Evolutionary conservation across 2,888 invertebrate genomes (phyloP).

Genomic region (Apeira syringaria): DNA sequence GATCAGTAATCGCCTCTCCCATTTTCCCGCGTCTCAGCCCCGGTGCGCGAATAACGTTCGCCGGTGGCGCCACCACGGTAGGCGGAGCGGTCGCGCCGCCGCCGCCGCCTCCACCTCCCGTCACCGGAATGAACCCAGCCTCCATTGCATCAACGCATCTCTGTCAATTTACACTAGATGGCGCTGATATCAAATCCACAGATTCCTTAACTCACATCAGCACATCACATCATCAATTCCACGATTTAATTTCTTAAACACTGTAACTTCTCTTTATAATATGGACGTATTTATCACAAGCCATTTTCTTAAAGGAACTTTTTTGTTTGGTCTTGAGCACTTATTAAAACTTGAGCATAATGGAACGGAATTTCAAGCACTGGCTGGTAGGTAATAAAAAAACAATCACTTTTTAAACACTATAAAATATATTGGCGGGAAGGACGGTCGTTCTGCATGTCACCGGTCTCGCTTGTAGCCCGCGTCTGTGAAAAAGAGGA

Average conservation of each 20-base stretch:
- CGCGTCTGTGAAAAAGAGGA: constrained; percentile 60
- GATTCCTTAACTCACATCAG: constrained; percentile 20
- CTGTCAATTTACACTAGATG: constrained; percentile 59
- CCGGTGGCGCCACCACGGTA: constrained; percentile 74
- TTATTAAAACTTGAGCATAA: constrained; percentile 23
- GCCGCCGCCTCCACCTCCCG: constrained; percentile 42
- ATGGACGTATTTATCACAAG: constrained; percentile 45
- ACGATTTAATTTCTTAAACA: constrained; percentile 24
- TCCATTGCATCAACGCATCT: constrained; percentile 66
- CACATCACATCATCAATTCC: constrained; percentile 38
- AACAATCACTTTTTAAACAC: constrained; percentile 19
- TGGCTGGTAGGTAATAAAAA: constrained; percentile 7
- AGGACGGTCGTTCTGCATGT: constrained; percentile 18
- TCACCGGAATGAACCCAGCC: constrained; percentile 75
- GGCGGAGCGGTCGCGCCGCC: constrained; percentile 49
- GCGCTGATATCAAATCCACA: constrained; percentile 41
- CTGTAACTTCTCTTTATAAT: constrained; percentile 7
- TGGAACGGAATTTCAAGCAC: constrained; percentile 19
- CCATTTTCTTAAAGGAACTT: constrained; percentile 59
- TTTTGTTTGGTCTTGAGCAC: constrained; percentile 38
- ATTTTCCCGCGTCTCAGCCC: constrained; percentile 91
- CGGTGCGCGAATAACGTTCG: constrained; percentile 89
- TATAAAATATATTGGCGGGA: constrained; percentile 14
- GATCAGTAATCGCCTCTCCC: constrained; percentile 89
- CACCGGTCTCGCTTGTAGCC: constrained; percentile 37